Evolutionary conservation across 2,113 vertebrate species (phyloP), one percentile per base, ranked within the genome.

Genomic region (Mustela lutreola): DNA sequence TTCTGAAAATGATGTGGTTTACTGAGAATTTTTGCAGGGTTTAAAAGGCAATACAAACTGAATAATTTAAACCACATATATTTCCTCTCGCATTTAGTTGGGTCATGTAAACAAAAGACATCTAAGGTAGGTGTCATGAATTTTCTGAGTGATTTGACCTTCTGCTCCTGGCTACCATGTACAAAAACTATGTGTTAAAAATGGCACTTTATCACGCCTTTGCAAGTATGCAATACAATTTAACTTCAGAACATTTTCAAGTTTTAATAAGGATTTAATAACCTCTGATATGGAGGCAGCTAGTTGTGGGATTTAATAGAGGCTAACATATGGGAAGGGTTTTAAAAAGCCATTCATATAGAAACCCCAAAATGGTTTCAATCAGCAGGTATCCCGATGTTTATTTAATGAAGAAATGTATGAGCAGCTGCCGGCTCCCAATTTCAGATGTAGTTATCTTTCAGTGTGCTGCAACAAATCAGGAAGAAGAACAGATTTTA

Each of bases 381-480:
- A 91, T 87, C 97, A 98, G 97, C 95, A 98, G 98, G 98, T 98
- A 97, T 67, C 89, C 53, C 26, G 0, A 95, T 95, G 97, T 94
- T 98, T 98, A 98, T 97, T 98, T 98, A 98, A 98, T 98, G 98
- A 98, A 95, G 92, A 86, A 93, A 97, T 95, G 93, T 95, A 95
- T 87, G 98, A 97, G 94, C 97, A 98, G 97, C 97, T 98, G 97
- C 94, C 65, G 48, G 63, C 91, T 95, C 94, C 88, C 91, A 91
- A 60, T 94, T 96, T 97, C 93, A 98, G 91, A 96, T 89, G 96
- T 83, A 97, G 97, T 94, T 97, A 97, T 97, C 96, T 96, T 85
- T 94, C 94, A 83, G 60, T 82, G 92, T 45, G 88, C 62, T 94
- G 92, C 88, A 85, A 83, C 97, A 95, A 94, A 95, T 92, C 83